phyloP scores from a whole-genome alignment of 23 tunicate species.

The Diplosoma virens region DNA sequence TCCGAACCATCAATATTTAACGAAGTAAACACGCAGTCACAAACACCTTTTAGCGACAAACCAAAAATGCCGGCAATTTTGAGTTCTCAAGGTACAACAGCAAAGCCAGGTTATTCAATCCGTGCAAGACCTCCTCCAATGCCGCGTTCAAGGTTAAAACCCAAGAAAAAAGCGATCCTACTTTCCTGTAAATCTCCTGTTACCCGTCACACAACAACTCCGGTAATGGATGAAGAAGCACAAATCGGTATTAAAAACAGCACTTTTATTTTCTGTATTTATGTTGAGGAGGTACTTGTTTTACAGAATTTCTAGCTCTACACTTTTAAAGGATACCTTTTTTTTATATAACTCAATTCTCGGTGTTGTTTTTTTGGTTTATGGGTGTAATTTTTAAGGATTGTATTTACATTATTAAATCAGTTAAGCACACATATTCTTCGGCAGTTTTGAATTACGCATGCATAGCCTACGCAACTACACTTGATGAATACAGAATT shows the following conservation, averaged over 20 bases:
- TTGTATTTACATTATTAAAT: too few species aligned
- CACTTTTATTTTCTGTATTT: too few species aligned
- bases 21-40: neutral
- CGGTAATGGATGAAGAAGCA: neutral
- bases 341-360: too few species aligned
- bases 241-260: neutral
- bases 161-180: neutral
- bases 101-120: slow-evolving; percentile 30
- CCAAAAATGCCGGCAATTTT: slow-evolving; percentile 86
- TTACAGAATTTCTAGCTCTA: too few species aligned
- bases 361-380: too few species aligned
- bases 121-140: slow-evolving; percentile 62
- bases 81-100: slow-evolving; percentile 64
- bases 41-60: neutral
- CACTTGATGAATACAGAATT: too few species aligned
- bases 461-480: too few species aligned
- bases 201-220: neutral
- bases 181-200: neutral
- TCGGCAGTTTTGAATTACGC: too few species aligned
- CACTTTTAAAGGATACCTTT: too few species aligned
- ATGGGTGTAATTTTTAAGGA: too few species aligned
- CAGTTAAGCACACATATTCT: too few species aligned
- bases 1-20: neutral
- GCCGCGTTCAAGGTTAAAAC: slow-evolving; percentile 60
- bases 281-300: too few species aligned